phyloP scores from a whole-genome alignment of 2,113 vertebrate species.

The Merops nubicus region DNA sequence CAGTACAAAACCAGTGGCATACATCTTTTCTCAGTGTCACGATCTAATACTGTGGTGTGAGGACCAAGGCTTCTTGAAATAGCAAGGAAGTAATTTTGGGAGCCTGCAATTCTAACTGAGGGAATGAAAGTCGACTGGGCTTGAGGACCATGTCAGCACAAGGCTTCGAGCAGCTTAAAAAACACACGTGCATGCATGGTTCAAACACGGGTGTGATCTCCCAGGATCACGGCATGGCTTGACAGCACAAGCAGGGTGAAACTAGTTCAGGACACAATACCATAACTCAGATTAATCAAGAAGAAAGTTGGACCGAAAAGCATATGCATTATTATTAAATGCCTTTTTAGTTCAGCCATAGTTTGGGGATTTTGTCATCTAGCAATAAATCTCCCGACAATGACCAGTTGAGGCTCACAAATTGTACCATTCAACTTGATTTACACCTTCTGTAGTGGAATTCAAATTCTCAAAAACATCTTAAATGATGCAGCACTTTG shows the following conservation, averaged over 20 bases:
- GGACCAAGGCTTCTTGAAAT: conserved; percentile 32
- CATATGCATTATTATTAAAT: background rate
- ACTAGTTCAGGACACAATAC: background rate
- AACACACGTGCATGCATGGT: fast-evolving
- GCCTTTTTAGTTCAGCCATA: background rate
- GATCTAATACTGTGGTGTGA: background rate
- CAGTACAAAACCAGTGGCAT: conserved; percentile 28
- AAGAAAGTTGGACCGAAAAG: background rate
- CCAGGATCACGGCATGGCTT: background rate
- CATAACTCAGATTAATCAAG: background rate
- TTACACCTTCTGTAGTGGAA: background rate
- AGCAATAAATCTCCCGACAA: background rate
- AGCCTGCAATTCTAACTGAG: background rate
- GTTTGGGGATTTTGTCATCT: background rate
- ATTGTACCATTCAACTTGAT: background rate
- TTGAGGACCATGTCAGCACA: background rate
- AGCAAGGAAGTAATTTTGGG: conserved; percentile 6
- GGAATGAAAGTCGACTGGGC: background rate
- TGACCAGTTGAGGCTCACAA: background rate
- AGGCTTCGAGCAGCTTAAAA: conserved; percentile 6
- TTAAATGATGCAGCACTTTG: background rate
- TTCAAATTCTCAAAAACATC: background rate
- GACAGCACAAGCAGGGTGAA: background rate
- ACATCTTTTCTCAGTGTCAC: conserved; percentile 17
- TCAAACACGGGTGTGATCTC: background rate